Evolutionary conservation across 2,797 vertebrate genomes (phyloP).

Genomic region (Amniataba percoides): DNA sequence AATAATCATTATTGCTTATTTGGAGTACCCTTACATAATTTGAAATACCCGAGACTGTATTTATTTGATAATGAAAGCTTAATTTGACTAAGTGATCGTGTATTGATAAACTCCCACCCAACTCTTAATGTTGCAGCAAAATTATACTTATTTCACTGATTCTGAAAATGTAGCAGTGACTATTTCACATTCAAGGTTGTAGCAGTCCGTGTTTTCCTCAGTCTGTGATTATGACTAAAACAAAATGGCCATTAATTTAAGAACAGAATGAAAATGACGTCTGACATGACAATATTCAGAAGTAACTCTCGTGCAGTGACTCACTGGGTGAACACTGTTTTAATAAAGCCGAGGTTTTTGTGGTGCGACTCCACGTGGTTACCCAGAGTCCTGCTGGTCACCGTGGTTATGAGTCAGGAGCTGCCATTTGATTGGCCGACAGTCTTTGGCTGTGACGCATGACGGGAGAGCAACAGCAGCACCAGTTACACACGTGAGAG

Average conservation of each 20-base stretch:
- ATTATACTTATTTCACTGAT: not conserved
- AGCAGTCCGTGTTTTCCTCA: not conserved
- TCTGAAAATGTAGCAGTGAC: not conserved
- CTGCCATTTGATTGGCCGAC: slow-evolving; percentile 56
- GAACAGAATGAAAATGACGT: not conserved
- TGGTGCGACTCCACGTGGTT: slow-evolving; percentile 42
- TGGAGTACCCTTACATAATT: not conserved
- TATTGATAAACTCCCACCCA: not conserved
- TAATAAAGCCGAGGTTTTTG: slow-evolving; percentile 28
- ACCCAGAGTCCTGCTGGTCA: slow-evolving; percentile 50
- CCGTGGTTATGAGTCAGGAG: slow-evolving; percentile 49
- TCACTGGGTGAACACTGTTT: not conserved
- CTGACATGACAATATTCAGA: too few relatives aligned
- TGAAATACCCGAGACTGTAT: not conserved
- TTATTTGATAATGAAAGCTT: not conserved
- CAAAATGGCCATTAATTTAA: not conserved
- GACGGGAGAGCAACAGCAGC: slow-evolving; percentile 50
- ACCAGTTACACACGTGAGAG: slow-evolving; percentile 21
- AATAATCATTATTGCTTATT: not conserved
- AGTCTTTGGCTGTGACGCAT: slow-evolving; percentile 46
- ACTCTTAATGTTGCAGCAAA: not conserved
- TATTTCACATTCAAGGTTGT: not conserved
- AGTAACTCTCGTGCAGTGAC: not conserved
- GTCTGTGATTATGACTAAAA: not conserved
- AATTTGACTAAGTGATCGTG: not conserved